phyloP scores from a whole-genome alignment of 2,888 invertebrate genomes.

The Euclidia mi region DNA sequence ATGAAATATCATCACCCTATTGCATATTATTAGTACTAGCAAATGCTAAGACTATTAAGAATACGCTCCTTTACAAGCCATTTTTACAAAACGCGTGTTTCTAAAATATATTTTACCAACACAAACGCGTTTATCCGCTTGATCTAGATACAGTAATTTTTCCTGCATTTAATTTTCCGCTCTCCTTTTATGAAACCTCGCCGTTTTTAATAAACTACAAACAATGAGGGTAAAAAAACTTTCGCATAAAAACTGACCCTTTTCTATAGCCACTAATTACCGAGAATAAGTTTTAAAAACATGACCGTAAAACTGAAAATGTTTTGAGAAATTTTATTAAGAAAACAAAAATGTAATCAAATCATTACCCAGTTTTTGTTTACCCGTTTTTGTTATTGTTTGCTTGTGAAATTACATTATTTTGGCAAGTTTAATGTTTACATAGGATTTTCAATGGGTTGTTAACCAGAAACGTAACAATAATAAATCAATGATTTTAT shows the following conservation, averaged over 20 bases:
- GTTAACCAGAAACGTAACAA: too few relatives aligned
- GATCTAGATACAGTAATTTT: slow-evolving; percentile 18
- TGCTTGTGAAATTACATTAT: too few relatives aligned
- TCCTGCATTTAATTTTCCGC: slow-evolving; percentile 18
- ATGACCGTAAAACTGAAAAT: slow-evolving; percentile 9
- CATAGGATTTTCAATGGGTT: too few relatives aligned
- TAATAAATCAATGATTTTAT: too few relatives aligned
- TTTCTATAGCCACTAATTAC: slow-evolving; percentile 21
- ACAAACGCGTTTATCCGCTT: slow-evolving; percentile 15
- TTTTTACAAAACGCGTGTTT: slow-evolving; percentile 14
- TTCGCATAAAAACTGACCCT: not conserved
- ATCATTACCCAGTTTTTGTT: not conserved
- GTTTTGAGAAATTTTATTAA: not conserved
- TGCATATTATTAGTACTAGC: too few relatives aligned
- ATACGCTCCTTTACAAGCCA: slow-evolving; percentile 7
- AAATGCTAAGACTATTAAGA: not conserved
- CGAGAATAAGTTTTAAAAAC: slow-evolving; percentile 12
- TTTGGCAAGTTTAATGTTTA: too few relatives aligned
- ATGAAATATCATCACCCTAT: too few relatives aligned
- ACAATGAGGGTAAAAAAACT: slow-evolving; percentile 13
- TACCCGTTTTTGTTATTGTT: too few relatives aligned
- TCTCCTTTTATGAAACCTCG: slow-evolving; percentile 12
- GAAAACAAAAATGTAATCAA: not conserved
- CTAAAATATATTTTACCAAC: slow-evolving; percentile 15
- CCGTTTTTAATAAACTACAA: slow-evolving; percentile 19